phyloP scores from a whole-genome alignment of 2,888 invertebrate species.

The Tethea ocularis region DNA sequence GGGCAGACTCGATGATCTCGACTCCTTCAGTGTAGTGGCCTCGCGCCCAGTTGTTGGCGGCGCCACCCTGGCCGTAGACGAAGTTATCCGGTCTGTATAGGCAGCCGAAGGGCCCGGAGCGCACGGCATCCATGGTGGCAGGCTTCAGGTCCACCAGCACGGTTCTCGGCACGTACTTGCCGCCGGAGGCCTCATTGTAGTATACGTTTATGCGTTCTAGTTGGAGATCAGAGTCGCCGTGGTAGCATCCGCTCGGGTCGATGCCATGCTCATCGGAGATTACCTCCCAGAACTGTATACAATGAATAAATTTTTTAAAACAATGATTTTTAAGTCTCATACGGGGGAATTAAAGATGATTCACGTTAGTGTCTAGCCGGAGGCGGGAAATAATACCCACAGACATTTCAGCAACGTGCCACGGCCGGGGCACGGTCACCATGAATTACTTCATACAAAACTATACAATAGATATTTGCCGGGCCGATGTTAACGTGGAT shows the following conservation, averaged over 20 bases:
- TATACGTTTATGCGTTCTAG: constrained; percentile 90
- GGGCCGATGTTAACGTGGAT: too few species aligned
- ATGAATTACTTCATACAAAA: too few species aligned
- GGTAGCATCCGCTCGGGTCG: constrained; percentile 87
- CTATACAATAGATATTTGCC: too few species aligned
- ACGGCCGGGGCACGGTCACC: too few species aligned
- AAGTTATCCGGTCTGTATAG: constrained; percentile 95
- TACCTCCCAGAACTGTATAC: constrained; percentile 88
- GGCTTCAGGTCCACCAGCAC: constrained; percentile 72
- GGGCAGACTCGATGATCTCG: constrained; percentile 91
- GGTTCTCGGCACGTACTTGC: constrained; percentile 76
- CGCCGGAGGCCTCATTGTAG: constrained; percentile 87
- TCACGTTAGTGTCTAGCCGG: too few species aligned
- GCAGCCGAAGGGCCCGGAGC: constrained; percentile 93
- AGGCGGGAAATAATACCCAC: too few species aligned
- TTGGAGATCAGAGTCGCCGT: constrained; percentile 89
- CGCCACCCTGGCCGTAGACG: constrained; percentile 86
- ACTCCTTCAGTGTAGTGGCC: constrained; percentile 98
- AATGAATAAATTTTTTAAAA: constrained; percentile 10
- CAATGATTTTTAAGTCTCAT: too few species aligned
- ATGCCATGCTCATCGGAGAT: constrained; percentile 92
- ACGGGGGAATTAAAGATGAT: too few species aligned
- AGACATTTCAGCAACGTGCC: too few species aligned
- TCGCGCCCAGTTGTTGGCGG: constrained; percentile 79
- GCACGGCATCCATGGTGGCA: constrained; percentile 91